Evolutionary conservation across 2,113 vertebrate genomes (phyloP), one percentile per base, ranked within the genome.

Genomic region (Chlorodrepanis virens): DNA sequence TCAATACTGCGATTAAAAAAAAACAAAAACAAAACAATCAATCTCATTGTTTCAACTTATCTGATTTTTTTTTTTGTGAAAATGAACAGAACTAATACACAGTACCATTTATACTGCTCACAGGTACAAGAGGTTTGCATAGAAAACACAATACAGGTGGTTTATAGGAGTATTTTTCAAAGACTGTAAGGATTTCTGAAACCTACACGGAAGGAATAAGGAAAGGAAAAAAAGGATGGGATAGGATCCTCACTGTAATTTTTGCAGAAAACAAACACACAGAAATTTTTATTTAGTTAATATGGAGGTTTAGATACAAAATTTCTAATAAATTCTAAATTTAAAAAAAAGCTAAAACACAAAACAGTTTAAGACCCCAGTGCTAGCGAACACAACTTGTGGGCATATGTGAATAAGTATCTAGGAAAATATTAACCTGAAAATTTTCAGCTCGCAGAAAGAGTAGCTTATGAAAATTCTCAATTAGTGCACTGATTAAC

Each of bases 1-100:
- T 56, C 57, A 52, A 11, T 20, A 49, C 3, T 33, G 27, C n/a
- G 92, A 50, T 7, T 2, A 31, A 52, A 67, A n/a, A n/a, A 69
- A 47, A 79, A 35, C 35, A 35, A 35, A 3, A 0, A 5, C 25
- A 79, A 3, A 0, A 5, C 25, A 56, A 6, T 31, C 49, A n/a
- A 44, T 61, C 19, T 35, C 53, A n/a, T 23, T 35, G 27, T 79
- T 87, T 63, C 37, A 75, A 49, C 8, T 85, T 4, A 33, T 64
- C 65, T 84, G 33, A 28, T 84, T 59, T 63, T 28, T 59, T 63
- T 28, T 60, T 85, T 79, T 54, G n/a, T 25, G 25, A 21, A 45
- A 84, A 81, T 3, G 2, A 83, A 63, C 8, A 31, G 12, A 77
- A 59, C 6, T 50, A 24, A 76, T 22, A 77, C 1, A 57, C 5